phyloP scores from a whole-genome alignment of 1,140 invertebrate species.

The Oryctes rhinoceros region DNA sequence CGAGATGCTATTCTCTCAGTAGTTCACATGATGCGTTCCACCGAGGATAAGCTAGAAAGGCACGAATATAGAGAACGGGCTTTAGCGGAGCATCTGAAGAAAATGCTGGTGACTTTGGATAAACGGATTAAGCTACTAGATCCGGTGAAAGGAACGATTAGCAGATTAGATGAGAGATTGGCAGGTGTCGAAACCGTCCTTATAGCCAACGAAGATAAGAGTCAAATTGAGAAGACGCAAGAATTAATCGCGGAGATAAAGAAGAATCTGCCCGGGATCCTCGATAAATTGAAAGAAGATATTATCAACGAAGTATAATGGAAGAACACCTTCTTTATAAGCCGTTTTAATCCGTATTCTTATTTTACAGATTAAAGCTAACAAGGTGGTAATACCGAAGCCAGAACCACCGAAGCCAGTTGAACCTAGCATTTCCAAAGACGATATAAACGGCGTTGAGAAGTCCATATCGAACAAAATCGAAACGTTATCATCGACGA shows the following conservation, averaged over 20 bases:
- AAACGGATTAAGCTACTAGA: slow-evolving; percentile 76
- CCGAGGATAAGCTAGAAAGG: slow-evolving; percentile 83
- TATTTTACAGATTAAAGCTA: slow-evolving; percentile 46
- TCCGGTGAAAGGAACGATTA: slow-evolving; percentile 71
- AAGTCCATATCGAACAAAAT: slow-evolving; percentile 67
- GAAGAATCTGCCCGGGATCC: slow-evolving; percentile 67
- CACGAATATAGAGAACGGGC: slow-evolving; percentile 84
- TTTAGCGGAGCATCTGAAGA: slow-evolving; percentile 80
- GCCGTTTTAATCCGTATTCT: slow-evolving; percentile 49
- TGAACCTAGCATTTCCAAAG: slow-evolving; percentile 53
- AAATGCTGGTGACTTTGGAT: slow-evolving; percentile 73
- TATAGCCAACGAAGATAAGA: slow-evolving; percentile 74
- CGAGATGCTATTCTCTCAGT: slow-evolving; percentile 82
- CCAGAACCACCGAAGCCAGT: slow-evolving; percentile 43
- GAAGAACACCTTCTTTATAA: background rate
- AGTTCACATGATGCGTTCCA: slow-evolving; percentile 79
- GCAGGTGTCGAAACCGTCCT: slow-evolving; percentile 75
- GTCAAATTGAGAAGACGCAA: slow-evolving; percentile 73
- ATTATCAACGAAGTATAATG: slow-evolving; percentile 49
- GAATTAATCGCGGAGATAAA: slow-evolving; percentile 73
- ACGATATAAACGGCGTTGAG: slow-evolving; percentile 62
- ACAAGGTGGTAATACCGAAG: slow-evolving; percentile 13
- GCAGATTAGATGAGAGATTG: slow-evolving; percentile 72
- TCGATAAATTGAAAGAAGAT: slow-evolving; percentile 55
- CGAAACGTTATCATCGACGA: slow-evolving; percentile 64